Base-by-base conservation (phyloP, 1,140 invertebrate species). In the Ephestia elutella region DNA sequence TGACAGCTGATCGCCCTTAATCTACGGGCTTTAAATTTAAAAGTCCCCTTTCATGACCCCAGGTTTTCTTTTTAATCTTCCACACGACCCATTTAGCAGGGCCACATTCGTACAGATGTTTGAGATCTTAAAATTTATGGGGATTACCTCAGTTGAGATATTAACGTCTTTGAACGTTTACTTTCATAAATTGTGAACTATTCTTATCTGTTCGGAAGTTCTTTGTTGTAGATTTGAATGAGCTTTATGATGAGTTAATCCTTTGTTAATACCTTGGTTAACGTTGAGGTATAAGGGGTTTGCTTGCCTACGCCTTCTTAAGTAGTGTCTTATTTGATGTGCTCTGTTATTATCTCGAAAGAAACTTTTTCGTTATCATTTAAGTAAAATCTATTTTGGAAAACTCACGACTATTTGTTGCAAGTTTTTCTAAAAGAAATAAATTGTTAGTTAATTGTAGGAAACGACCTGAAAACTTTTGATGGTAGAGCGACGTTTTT, bases 1-100 rank as follows among this genome's bases (percentile, higher is more conserved):
- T 79, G 84, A 82, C 84, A 85, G 78, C 65, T 73, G 71, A 81
- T 80, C 75, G 65, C 60, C 44, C 48, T 78, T 81, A 80, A 85
- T 81, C 78, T 80, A 76, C 63, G 53, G 57, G 68, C 50, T 73
- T 80, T 81, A 75, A 82, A 82, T 78, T 78, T 73, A 75, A 74
- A 71, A 66, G 63, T 44, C 38, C 38, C 62, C 71, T 70, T 75
- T 78, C 82, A 78, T 74, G 65, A 58, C 68, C 65, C 65, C 49
- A 59, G 61, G 59, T 25, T 19, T 73, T 70, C 78, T 78, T 80
- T 82, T 81, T 80, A 86, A 86, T 80, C 76, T 80, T 53, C 63
- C 65, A 61, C 60, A 55, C 79, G 71, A 62, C 48, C 68, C 68
- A 69, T 73, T 71, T 65, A 66, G 60, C 61, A 67, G 71, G 54